Percentiles rank a stretch among this genome's conserved stretches.
Evolutionary conservation across 2,113 vertebrate genomes (phyloP).

Genomic region (Epinephelus lanceolatus): DNA sequence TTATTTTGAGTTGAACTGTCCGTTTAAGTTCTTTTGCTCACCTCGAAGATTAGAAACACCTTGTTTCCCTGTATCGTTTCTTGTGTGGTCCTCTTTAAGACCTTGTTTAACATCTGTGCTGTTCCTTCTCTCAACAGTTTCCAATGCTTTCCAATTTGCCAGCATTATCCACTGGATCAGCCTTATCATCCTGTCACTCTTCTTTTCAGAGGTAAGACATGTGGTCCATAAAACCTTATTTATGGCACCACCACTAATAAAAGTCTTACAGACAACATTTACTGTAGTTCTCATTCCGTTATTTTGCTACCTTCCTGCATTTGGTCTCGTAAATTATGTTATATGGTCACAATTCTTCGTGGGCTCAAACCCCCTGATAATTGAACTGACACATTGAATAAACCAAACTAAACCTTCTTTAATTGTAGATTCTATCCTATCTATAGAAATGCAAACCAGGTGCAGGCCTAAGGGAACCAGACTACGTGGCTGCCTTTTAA

Average conservation of each 20-base stretch:
- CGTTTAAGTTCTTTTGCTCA: not conserved
- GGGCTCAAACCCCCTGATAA: not conserved
- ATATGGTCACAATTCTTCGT: not conserved
- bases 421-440: not conserved
- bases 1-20: too few species aligned
- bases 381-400: slow-evolving; percentile 22
- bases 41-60: not conserved
- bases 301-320: not conserved
- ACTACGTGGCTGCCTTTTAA: not conserved
- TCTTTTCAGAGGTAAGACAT: slow-evolving; percentile 95
- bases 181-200: slow-evolving; percentile 95
- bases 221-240: not conserved
- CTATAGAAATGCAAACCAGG: not conserved
- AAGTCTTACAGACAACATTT: not conserved
- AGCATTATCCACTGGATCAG: slow-evolving; percentile 98
- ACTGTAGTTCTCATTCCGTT: not conserved
- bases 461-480: slow-evolving; percentile 12
- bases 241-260: not conserved
- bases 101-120: slow-evolving; percentile 8
- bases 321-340: not conserved
- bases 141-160: slow-evolving; percentile 96
- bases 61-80: not conserved
- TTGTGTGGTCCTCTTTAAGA: not conserved
- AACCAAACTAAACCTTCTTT: slow-evolving; percentile 20
- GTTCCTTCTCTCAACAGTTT: slow-evolving; percentile 86